These are phyloP conservation scores for Astatoreochromis straeleni DNA, from an alignment of 2,113 vertebrate genomes.

Conservation along the genomic window DNA sequence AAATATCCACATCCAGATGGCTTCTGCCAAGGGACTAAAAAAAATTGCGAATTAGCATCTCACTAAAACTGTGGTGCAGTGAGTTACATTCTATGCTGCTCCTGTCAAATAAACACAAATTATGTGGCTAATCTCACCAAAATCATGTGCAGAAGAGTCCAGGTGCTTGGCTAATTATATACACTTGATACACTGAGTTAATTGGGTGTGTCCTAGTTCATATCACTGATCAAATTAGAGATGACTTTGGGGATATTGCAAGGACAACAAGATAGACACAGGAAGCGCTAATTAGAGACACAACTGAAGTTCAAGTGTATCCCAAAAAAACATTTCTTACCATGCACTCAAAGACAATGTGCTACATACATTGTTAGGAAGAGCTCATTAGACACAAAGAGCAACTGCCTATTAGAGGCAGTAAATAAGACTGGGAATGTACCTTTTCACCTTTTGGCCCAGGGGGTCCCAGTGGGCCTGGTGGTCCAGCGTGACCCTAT, in stretches of 20 bases:
- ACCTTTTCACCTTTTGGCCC: conserved; percentile 96
- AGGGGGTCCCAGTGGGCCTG: conserved; percentile 80
- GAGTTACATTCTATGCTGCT: not conserved
- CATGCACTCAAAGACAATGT: not conserved
- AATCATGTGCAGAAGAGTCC: conserved; percentile 21
- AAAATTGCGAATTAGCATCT: conserved; percentile 18
- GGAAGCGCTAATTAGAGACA: conserved; percentile 23
- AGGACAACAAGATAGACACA: not conserved
- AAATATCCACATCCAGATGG: conserved; percentile 43
- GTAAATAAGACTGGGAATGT: not conserved
- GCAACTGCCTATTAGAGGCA: not conserved
- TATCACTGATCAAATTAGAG: conserved; percentile 26
- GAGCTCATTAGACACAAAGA: not conserved
- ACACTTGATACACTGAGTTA: conserved; percentile 33
- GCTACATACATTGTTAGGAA: not conserved
- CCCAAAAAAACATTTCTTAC: not conserved
- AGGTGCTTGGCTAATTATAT: conserved; percentile 49
- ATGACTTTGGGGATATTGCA: not conserved
- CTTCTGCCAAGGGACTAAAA: conserved; percentile 12
- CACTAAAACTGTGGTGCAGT: not conserved
- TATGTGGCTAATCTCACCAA: conserved; percentile 6
- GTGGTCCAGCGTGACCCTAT: conserved; percentile 84
- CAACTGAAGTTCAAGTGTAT: not conserved
- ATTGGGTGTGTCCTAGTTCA: conserved; percentile 21
- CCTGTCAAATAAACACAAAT: conserved; percentile 49